A percentile compares a stretch with the other conserved stretches of the same genome.
Conservation (phyloP, 2,797 vertebrate genomes). For the Centroberyx gerrardi region DNA sequence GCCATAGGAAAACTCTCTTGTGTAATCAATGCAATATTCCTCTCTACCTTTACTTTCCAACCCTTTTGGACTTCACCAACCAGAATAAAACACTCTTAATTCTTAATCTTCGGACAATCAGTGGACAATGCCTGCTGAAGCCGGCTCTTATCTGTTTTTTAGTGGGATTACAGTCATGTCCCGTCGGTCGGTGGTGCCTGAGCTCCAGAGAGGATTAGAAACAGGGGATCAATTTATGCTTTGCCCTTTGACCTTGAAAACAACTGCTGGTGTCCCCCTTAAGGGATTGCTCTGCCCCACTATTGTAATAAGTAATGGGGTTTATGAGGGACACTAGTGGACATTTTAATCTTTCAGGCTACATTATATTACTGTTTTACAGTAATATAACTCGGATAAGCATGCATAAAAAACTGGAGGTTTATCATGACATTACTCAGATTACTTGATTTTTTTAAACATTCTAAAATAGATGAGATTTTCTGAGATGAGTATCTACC, state of each 20-base stretch:
- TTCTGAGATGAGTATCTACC: background rate
- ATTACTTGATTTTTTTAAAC: background rate
- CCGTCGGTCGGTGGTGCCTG: slow-evolving; percentile 24
- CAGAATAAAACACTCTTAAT: slow-evolving; percentile 1
- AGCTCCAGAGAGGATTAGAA: slow-evolving; percentile 51
- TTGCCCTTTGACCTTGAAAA: slow-evolving; percentile 50
- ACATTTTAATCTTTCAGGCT: slow-evolving; percentile 6
- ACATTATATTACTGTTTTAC: background rate
- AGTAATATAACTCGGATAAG: background rate
- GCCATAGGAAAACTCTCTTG: too few species aligned
- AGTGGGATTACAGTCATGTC: slow-evolving; percentile 46
- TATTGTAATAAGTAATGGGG: slow-evolving; percentile 8
- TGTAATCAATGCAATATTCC: too few species aligned
- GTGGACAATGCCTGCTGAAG: slow-evolving; percentile 20
- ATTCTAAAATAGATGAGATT: background rate
- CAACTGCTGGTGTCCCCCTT: slow-evolving; percentile 13
- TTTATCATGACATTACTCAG: background rate
- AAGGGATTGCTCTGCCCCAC: background rate
- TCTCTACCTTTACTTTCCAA: too few species aligned
- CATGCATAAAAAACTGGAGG: too few species aligned
- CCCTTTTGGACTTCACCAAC: background rate
- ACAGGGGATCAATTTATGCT: slow-evolving; percentile 47
- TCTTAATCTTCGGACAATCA: background rate
- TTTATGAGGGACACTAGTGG: background rate
- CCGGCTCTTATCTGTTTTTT: slow-evolving; percentile 35